Evolutionary conservation across 2,888 invertebrate species (phyloP).

Genomic region (Troilus luridus): DNA sequence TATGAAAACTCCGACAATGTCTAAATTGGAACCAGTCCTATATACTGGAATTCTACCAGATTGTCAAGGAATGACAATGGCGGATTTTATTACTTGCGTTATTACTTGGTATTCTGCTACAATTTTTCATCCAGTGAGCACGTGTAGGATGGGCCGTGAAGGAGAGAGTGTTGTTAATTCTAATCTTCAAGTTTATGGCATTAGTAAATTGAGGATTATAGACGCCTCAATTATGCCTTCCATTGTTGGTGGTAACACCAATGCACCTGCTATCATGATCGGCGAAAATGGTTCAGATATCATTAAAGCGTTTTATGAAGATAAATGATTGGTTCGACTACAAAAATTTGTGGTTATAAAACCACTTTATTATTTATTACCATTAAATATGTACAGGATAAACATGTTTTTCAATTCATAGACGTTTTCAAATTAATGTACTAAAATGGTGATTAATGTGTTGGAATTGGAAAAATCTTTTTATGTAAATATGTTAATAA

Average conservation of each 20-base stretch:
- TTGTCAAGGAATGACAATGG: neutral
- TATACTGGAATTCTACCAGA: neutral
- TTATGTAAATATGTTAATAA: too few relatives aligned
- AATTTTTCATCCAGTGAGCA: slow-evolving; percentile 59
- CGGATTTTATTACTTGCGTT: slow-evolving; percentile 46
- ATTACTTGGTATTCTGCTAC: slow-evolving; percentile 48
- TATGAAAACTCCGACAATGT: slow-evolving; percentile 49
- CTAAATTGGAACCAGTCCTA: slow-evolving; percentile 11
- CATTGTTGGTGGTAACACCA: slow-evolving; percentile 57
- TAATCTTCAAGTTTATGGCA: slow-evolving; percentile 54
- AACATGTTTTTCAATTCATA: too few relatives aligned
- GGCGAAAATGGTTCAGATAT: slow-evolving; percentile 60
- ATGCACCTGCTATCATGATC: slow-evolving; percentile 58
- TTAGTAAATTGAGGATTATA: slow-evolving; percentile 54
- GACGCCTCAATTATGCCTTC: slow-evolving; percentile 60
- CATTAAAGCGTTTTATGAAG: slow-evolving; percentile 48
- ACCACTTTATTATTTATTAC: too few relatives aligned
- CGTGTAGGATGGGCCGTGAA: slow-evolving; percentile 55
- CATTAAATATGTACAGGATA: too few relatives aligned
- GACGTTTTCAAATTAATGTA: too few relatives aligned
- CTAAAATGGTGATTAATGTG: too few relatives aligned
- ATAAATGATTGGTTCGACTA: neutral
- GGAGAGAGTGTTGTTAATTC: slow-evolving; percentile 54
- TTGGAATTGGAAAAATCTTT: too few relatives aligned
- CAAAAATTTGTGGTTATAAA: too few relatives aligned